These are phyloP conservation scores for Chironomus striatipennis DNA, from an alignment of 1,140 invertebrate genomes.

Conservation along the genomic window DNA sequence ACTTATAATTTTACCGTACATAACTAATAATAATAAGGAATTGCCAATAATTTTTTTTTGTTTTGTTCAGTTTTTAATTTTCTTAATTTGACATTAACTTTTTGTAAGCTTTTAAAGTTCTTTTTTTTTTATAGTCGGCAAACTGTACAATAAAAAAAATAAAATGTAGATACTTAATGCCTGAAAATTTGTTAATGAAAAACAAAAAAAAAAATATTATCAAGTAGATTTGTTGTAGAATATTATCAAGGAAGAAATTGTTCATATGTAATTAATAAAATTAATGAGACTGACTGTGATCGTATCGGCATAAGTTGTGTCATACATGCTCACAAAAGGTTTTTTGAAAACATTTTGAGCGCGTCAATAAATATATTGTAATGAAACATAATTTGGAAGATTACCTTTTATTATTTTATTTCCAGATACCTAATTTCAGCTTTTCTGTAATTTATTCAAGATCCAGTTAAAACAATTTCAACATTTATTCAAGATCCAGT, in stretches of 20 bases:
- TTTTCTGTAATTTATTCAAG: too few relatives aligned
- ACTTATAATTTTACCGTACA: too few relatives aligned
- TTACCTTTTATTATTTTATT: too few relatives aligned
- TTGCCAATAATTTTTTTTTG: too few relatives aligned
- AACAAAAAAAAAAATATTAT: background rate
- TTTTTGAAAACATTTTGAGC: slow-evolving; percentile 2
- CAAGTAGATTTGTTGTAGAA: background rate
- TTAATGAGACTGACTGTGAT: slow-evolving; percentile 12
- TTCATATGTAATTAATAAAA: background rate
- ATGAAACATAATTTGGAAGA: too few relatives aligned
- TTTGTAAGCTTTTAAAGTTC: background rate
- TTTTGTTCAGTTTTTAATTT: too few relatives aligned
- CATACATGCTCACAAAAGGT: slow-evolving; percentile 11
- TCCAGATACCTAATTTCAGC: too few relatives aligned
- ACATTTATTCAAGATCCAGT: too few relatives aligned
- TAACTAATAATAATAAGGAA: too few relatives aligned
- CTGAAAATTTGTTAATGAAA: too few relatives aligned
- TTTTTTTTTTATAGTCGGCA: background rate
- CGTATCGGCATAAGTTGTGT: background rate
- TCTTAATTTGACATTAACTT: too few relatives aligned
- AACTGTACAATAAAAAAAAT: background rate
- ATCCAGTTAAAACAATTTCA: too few relatives aligned
- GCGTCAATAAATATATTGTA: background rate
- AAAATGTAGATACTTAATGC: background rate
- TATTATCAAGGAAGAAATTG: background rate